phyloP scores from a whole-genome alignment of 2,797 vertebrate species.

The Bryconaethiops microstoma region DNA sequence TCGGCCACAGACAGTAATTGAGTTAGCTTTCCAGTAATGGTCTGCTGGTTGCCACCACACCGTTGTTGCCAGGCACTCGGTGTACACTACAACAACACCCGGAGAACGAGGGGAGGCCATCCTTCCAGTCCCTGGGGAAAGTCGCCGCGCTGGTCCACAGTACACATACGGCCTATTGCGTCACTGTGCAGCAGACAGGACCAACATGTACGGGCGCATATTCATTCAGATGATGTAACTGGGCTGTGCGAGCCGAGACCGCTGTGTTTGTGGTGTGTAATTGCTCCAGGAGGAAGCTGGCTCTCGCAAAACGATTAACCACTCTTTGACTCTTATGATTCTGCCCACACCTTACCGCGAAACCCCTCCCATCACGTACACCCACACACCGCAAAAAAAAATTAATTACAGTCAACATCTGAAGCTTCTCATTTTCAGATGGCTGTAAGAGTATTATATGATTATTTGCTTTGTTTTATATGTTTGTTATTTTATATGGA shows the following conservation, averaged over 20 bases:
- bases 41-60: conserved; percentile 49
- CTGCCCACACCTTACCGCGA: neutral
- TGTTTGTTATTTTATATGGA: too few species aligned
- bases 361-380: neutral
- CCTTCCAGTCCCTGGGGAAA: conserved; percentile 10
- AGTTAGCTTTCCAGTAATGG: conserved; percentile 52
- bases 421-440: too few species aligned
- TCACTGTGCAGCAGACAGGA: neutral
- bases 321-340: neutral
- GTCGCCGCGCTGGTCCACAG: conserved; percentile 14
- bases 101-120: conserved; percentile 17
- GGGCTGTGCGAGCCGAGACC: neutral
- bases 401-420: too few species aligned
- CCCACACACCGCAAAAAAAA: neutral
- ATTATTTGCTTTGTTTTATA: too few species aligned
- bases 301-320: conserved; percentile 24
- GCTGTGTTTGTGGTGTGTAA: neutral
- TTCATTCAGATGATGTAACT: neutral
- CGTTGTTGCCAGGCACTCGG: conserved; percentile 49
- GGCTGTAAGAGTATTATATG: too few species aligned
- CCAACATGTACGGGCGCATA: neutral
- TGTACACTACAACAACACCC: conserved; percentile 25
- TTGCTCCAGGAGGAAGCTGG: conserved; percentile 18
- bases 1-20: conserved; percentile 47
- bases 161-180: neutral